Evolutionary conservation across 2,113 vertebrate species (phyloP), one percentile per base, ranked within the genome.

Genomic region (Boleophthalmus pectinirostris): DNA sequence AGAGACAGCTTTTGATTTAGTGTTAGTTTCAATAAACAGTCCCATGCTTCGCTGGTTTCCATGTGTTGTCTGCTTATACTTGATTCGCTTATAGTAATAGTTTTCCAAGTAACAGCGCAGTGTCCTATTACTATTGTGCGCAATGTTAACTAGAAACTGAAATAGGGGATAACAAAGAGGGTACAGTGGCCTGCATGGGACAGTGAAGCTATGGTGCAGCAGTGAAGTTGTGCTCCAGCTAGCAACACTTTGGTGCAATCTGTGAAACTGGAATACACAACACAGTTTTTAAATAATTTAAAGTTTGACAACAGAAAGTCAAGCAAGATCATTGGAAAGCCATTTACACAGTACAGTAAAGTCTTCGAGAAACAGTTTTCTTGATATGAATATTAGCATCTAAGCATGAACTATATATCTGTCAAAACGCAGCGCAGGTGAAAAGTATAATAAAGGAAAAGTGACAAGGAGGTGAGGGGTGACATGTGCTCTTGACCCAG

Each of bases 131-230:
- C 35, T 4, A 20, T 12, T 43, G 33, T 64, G 29, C 20, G 10
- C 9, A 43, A 64, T 38, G 33, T 38, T 64, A 10, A 38, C 29
- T 38, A 35, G 16, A n/a, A n/a, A 38, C 29, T 20, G 61, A 64
- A 64, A 64, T 11, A 38, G 9, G 20, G 56, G 70, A 73, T 84
- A 73, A 78, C 83, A 90, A 85, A 70, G 74, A 86, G 80, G 80
- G 85, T 85, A 73, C 81, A 82, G 82, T 80, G 88, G 89, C 91
- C 89, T 91, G 87, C 78, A 78, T 84, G 91, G 91, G 88, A 93
- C 89, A 85, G 81, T 74, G 73, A 74, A 77, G 87, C 81, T 83
- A 76, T 90, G 90, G 72, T 91, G 90, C 90, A 90, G 85, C 87
- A 72, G 46, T 83, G 82, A 89, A 89, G 86, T 89, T 85, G 66